These are phyloP conservation scores for Arge pagana DNA, from an alignment of 2,888 invertebrate genomes.

Conservation along the genomic window DNA sequence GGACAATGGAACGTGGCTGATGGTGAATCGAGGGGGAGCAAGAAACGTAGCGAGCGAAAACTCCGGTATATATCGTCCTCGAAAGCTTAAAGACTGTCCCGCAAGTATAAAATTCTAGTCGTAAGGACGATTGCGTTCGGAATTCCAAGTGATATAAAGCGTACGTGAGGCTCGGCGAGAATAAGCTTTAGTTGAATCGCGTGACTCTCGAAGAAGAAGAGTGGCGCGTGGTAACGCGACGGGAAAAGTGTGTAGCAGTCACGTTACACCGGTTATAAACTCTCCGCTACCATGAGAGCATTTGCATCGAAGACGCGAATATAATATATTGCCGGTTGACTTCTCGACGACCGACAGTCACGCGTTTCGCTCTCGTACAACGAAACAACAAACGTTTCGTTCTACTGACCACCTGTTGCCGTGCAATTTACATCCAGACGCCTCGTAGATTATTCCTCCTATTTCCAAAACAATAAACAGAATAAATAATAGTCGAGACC, in stretches of 20 bases:
- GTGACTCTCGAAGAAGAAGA: constrained; percentile 9
- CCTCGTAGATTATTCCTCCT: no score
- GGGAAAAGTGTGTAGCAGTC: constrained; percentile 20
- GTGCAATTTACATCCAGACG: constrained; percentile 54
- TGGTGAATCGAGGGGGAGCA: no score
- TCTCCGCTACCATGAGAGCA: no score
- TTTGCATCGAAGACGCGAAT: constrained; percentile 55
- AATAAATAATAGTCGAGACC: no score
- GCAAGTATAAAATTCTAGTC: constrained; percentile 13
- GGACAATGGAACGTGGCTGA: no score
- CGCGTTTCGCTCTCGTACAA: constrained; percentile 47
- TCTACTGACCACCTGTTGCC: constrained; percentile 56
- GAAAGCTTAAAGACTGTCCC: not conserved
- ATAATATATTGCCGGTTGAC: constrained; percentile 48
- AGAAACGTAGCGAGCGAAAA: no score
- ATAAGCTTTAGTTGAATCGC: constrained; percentile 17
- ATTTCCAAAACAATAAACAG: no score
- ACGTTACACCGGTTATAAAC: constrained; percentile 47
- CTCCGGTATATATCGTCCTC: no score
- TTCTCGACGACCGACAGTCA: constrained; percentile 31
- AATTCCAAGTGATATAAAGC: constrained; percentile 21
- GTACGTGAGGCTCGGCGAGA: constrained; percentile 8
- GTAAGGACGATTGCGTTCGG: constrained; percentile 13
- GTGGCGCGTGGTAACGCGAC: not conserved
- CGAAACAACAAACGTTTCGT: constrained; percentile 42